Evolutionary conservation across 2,797 vertebrate genomes (phyloP).

Genomic region (Molossus molossus): DNA sequence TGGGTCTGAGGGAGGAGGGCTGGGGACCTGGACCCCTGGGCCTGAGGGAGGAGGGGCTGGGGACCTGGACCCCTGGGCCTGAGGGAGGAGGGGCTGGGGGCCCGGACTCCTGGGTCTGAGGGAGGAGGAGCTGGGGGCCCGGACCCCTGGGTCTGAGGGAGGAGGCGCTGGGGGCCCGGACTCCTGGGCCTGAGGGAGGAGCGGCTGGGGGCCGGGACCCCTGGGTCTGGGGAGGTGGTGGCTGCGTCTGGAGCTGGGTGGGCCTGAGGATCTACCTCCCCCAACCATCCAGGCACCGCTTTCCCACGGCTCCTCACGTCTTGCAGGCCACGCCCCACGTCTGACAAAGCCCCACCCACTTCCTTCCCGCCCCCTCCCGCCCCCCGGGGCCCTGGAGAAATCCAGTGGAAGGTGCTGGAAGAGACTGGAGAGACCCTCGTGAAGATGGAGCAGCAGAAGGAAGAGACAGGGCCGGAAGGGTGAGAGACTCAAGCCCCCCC

Average conservation of each 20-base stretch:
- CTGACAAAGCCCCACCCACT: not conserved
- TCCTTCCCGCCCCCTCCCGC: not conserved
- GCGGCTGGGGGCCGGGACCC: no score
- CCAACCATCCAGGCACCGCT: not conserved
- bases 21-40: no score
- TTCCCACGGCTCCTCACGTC: fast-evolving
- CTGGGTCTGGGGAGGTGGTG: not conserved
- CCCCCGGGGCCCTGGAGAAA: not conserved
- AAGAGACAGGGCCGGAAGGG: not conserved
- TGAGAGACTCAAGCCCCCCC: constrained; percentile 19
- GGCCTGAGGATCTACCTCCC: fast-evolving
- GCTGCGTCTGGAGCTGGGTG: fast-evolving
- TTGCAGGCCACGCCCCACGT: not conserved
- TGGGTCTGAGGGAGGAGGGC: no score
- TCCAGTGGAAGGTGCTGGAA: constrained; percentile 36
- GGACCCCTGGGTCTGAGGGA: no score
- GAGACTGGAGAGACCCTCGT: fast-evolving
- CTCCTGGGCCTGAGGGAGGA: no score
- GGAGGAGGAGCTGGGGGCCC: no score
- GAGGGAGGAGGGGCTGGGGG: no score
- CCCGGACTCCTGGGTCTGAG: no score
- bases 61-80: no score
- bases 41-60: no score
- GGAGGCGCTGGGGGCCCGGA: no score
- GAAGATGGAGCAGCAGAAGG: constrained; percentile 72